These are phyloP conservation scores for Bos javanicus DNA, from an alignment of 2,113 vertebrate species.

Conservation along the genomic window DNA sequence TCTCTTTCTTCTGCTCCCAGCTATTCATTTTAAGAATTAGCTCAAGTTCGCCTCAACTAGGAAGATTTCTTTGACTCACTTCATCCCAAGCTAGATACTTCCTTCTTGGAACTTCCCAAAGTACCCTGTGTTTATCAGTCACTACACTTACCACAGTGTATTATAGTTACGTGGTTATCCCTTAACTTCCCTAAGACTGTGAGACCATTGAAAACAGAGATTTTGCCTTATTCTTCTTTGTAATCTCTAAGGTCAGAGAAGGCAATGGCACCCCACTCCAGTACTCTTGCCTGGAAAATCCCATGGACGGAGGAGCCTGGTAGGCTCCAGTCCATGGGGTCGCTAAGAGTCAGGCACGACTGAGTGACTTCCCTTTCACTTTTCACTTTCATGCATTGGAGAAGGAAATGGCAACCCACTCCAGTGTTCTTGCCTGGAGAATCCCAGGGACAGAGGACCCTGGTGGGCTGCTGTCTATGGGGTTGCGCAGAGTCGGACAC, in stretches of 20 bases:
- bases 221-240: not conserved
- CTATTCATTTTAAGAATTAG: not conserved
- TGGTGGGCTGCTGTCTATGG: too few relatives aligned
- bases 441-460: too few relatives aligned
- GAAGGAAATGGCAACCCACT: too few relatives aligned
- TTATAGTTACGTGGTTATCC: not conserved
- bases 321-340: too few relatives aligned
- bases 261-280: too few relatives aligned
- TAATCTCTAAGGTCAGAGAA: not conserved
- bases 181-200: not conserved
- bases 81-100: not conserved
- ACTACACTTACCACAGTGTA: not conserved
- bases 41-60: not conserved
- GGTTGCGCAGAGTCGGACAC: too few relatives aligned
- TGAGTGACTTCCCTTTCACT: too few relatives aligned
- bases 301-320: too few relatives aligned
- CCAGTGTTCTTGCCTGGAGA: too few relatives aligned
- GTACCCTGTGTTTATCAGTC: not conserved
- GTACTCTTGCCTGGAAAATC: too few relatives aligned
- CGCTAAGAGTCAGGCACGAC: too few relatives aligned
- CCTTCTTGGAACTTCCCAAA: not conserved
- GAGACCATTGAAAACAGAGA: not conserved
- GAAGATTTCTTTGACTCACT: not conserved
- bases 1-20: not conserved
- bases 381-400: too few relatives aligned